Conservation (phyloP, 2,888 invertebrate genomes). For the Cremastinae sp. region DNA sequence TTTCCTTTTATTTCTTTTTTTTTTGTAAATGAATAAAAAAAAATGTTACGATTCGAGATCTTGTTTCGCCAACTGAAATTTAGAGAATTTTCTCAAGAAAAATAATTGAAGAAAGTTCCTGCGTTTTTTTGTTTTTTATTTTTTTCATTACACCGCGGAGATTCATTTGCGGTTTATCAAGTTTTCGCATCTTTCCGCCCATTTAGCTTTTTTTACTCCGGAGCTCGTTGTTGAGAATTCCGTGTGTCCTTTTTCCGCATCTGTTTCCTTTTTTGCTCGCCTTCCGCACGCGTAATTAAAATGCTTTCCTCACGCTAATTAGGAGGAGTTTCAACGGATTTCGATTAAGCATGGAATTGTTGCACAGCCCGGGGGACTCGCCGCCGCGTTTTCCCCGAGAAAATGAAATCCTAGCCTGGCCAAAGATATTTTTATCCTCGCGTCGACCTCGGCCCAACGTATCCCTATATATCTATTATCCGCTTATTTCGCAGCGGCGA, state of each 20-base stretch:
- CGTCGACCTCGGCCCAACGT: neutral
- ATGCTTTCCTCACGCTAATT: constrained; percentile 59
- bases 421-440: constrained; percentile 34
- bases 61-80: too few species aligned
- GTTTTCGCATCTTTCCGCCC: constrained; percentile 11
- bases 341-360: constrained; percentile 56
- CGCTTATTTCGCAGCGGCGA: neutral
- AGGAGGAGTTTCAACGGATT: constrained; percentile 63
- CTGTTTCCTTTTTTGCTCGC: too few species aligned
- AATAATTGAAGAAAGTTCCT: too few species aligned
- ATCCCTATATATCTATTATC: neutral
- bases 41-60: too few species aligned
- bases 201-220: neutral
- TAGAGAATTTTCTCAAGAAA: too few species aligned
- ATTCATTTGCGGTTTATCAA: constrained; percentile 18
- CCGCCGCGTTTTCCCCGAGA: constrained; percentile 34
- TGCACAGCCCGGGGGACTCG: constrained; percentile 30
- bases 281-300: constrained; percentile 50
- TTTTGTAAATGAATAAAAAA: too few species aligned
- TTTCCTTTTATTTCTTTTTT: too few species aligned
- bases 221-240: neutral
- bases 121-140: too few species aligned
- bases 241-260: neutral
- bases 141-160: too few species aligned
- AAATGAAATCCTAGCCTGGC: constrained; percentile 43